Evolutionary conservation across 64 coral and sea anemone species (phyloP).

Genomic region (Montipora capricornis): DNA sequence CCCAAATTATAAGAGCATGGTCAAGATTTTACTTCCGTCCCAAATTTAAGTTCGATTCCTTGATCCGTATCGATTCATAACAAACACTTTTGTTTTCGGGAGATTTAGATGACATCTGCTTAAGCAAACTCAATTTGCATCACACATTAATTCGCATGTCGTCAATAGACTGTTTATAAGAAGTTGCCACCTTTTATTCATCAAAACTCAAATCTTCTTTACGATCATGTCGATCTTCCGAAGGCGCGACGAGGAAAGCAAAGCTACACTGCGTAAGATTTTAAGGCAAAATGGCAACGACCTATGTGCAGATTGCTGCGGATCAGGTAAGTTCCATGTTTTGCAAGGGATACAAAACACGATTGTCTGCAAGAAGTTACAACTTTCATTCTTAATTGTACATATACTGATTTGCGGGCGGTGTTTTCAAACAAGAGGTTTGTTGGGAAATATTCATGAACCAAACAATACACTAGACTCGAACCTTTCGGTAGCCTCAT

Average conservation of each 20-base stretch:
- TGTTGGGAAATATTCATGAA: too few species aligned
- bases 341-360: neutral
- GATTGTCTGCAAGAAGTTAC: neutral
- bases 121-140: neutral
- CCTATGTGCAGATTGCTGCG: constrained; percentile 8
- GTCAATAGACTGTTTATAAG: neutral
- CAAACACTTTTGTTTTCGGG: neutral
- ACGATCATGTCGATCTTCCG: neutral
- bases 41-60: neutral
- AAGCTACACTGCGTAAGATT: neutral
- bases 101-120: neutral
- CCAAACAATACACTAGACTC: too few species aligned
- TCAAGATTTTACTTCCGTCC: neutral
- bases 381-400: neutral
- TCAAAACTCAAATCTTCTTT: too few species aligned
- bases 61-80: too few species aligned
- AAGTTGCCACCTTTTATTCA: neutral
- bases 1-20: too few species aligned
- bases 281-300: neutral
- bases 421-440: too few species aligned
- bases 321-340: neutral
- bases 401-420: too few species aligned
- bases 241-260: neutral
- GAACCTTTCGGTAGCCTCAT: too few species aligned
- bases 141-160: neutral